Conservation (phyloP, 37 sponge, comb jelly and placozoan species). For the Tethya wilhelma region DNA sequence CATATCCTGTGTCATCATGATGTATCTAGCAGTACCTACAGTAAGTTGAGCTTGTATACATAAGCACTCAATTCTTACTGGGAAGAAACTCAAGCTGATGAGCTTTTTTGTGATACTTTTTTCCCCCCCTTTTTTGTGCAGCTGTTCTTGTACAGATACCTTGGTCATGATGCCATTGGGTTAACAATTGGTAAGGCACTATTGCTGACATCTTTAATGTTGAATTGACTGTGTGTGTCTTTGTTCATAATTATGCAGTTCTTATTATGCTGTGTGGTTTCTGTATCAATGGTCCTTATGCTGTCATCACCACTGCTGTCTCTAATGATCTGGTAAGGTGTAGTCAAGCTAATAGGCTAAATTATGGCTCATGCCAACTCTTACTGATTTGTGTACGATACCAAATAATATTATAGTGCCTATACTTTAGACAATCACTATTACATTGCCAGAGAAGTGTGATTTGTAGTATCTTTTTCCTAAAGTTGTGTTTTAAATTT, state of each 20-base stretch:
- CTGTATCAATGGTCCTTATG: conserved; percentile 85
- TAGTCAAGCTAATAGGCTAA: background rate
- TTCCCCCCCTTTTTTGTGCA: background rate
- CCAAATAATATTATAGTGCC: too few species aligned
- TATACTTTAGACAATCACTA: background rate
- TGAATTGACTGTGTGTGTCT: background rate
- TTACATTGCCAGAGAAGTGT: too few species aligned
- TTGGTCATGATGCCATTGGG: conserved; percentile 9
- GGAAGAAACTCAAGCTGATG: background rate
- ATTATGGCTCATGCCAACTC: too few species aligned
- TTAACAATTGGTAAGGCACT: too few species aligned
- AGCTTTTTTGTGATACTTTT: background rate
- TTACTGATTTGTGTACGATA: too few species aligned
- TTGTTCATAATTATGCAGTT: conserved; percentile 40
- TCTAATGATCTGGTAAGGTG: conserved; percentile 68
- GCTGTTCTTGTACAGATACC: background rate
- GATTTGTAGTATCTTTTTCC: background rate
- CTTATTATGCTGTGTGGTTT: conserved; percentile 69
- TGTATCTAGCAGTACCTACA: conserved; percentile 60
- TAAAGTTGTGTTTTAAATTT: background rate
- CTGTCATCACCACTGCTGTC: conserved; percentile 90
- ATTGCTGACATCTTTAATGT: background rate
- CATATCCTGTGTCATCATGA: conserved; percentile 38
- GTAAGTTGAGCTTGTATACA: conserved; percentile 45
- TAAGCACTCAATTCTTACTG: background rate